Evolutionary conservation across 2,797 vertebrate genomes (phyloP).

Genomic region (Lithobates pipiens): DNA sequence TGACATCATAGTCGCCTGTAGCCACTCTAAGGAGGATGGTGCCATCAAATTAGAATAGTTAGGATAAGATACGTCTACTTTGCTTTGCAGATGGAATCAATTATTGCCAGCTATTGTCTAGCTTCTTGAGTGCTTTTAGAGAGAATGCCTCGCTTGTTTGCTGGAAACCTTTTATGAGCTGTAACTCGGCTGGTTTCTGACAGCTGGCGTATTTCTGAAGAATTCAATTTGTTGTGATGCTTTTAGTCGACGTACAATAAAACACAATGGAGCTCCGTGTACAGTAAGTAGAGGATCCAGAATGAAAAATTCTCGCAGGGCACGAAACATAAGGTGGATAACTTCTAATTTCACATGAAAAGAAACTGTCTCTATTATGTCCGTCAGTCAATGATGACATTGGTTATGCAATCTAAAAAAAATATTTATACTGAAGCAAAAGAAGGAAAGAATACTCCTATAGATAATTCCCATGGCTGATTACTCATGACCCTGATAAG

Average conservation of each 20-base stretch:
- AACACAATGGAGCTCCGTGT: conserved; percentile 39
- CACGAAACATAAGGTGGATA: conserved; percentile 33
- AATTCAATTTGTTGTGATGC: conserved; percentile 50
- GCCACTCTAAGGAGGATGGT: neutral
- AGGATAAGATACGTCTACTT: conserved; percentile 14
- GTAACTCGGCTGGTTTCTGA: conserved; percentile 46
- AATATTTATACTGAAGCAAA: conserved; percentile 55
- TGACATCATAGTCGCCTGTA: neutral
- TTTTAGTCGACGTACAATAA: conserved; percentile 51
- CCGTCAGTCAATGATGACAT: conserved; percentile 5
- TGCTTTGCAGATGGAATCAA: conserved; percentile 49
- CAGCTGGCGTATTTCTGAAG: conserved; percentile 36
- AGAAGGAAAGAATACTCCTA: conserved; percentile 28
- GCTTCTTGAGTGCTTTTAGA: conserved; percentile 49
- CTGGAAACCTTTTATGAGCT: conserved; percentile 54
- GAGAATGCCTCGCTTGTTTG: conserved; percentile 44
- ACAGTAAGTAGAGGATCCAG: conserved; percentile 28
- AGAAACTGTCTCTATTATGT: conserved; percentile 42
- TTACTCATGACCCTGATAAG: conserved; percentile 39
- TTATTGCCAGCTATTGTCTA: conserved; percentile 50
- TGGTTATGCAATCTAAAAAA: conserved; percentile 41
- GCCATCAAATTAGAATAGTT: conserved; percentile 1
- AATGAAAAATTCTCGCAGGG: neutral
- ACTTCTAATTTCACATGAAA: conserved; percentile 38
- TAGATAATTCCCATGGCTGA: conserved; percentile 42